Evolutionary conservation across 1,140 invertebrate genomes (phyloP).

Genomic region (Neoseiulus cucumeris): DNA sequence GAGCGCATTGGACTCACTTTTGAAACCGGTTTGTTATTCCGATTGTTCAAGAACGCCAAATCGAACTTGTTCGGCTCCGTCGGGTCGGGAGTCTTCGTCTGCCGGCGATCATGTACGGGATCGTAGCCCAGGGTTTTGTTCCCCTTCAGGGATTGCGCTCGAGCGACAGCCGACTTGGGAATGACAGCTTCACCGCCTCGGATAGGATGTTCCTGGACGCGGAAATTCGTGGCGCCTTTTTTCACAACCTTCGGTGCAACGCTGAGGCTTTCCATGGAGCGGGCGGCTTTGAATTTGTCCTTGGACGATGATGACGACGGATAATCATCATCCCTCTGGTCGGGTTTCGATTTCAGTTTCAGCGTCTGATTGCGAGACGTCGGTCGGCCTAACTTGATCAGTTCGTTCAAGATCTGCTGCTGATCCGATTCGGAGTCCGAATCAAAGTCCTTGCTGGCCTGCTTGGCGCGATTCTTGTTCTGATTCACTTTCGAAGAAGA

Average conservation of each 20-base stretch:
- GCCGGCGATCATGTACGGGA: background rate
- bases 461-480: too few species aligned
- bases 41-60: too few species aligned
- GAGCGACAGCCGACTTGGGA: background rate
- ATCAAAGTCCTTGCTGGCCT: background rate
- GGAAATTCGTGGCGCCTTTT: background rate
- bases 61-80: background rate
- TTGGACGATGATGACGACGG: background rate
- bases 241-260: background rate
- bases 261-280: background rate
- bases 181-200: background rate
- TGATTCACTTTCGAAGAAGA: too few species aligned
- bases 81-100: background rate
- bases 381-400: background rate
- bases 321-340: background rate
- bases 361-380: background rate
- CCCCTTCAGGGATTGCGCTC: background rate
- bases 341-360: background rate
- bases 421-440: background rate
- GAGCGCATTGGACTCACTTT: background rate
- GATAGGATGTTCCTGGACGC: background rate
- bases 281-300: conserved; percentile 3
- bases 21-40: background rate
- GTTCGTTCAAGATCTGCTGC: background rate
- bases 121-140: background rate